Conservation (phyloP, 2,888 invertebrate species). For the Dicranocentrus wangi region DNA sequence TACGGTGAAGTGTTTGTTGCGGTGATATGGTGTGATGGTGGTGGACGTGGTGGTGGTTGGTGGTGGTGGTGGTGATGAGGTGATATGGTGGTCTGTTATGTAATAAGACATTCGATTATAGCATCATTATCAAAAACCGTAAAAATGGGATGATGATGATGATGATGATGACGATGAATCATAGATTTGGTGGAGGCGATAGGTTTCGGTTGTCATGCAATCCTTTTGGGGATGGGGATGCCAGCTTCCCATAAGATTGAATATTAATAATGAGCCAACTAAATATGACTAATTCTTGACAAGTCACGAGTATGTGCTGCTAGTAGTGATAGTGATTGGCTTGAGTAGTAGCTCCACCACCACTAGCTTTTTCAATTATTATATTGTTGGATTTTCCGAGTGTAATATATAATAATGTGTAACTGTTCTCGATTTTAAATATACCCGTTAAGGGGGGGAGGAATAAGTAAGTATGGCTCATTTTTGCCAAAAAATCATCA, state of each 20-base stretch:
- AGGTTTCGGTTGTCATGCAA: slow-evolving; percentile 1
- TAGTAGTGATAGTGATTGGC: too few relatives aligned
- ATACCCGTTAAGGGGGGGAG: too few relatives aligned
- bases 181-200: too few relatives aligned
- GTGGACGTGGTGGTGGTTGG: neutral
- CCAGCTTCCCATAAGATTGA: slow-evolving; percentile 18
- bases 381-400: too few relatives aligned
- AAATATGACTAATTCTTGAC: slow-evolving; percentile 53
- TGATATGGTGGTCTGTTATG: neutral
- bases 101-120: neutral
- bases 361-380: too few relatives aligned
- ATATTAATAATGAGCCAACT: slow-evolving; percentile 18
- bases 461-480: too few relatives aligned
- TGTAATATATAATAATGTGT: too few relatives aligned
- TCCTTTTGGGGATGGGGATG: neutral
- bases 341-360: too few relatives aligned
- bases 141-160: too few relatives aligned
- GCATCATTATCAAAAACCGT: neutral
- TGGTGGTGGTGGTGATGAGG: neutral
- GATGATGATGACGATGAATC: slow-evolving; percentile 30
- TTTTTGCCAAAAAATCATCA: too few relatives aligned
- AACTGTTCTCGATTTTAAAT: too few relatives aligned
- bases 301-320: slow-evolving; percentile 46
- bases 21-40: slow-evolving; percentile 2
- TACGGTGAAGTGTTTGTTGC: neutral